Evolutionary conservation across 2,797 vertebrate genomes (phyloP), one percentile per base, ranked within the genome.

Genomic region (Paguma larvata): DNA sequence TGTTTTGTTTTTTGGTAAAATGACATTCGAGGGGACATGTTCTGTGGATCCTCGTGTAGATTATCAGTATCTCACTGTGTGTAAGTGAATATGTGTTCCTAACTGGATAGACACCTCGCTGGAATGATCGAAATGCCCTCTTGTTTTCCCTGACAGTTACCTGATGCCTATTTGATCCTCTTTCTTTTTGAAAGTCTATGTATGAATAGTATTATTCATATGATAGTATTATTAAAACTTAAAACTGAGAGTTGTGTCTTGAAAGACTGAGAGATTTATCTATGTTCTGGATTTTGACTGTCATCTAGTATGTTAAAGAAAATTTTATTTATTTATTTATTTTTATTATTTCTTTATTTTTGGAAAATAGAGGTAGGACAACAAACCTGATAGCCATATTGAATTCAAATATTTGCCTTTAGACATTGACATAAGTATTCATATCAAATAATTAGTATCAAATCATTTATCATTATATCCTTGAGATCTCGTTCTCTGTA

Each of bases 291-390:
- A 83, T 53, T 87, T 89, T 95, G 16, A 32, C 83, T 93, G 19
- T 62, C 70, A 44, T 65, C 38, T 84, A 51, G 86, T 83, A 70
- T 94, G 38, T 93, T 89, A 95, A 89, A 9, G 19, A 78, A 91
- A 91, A 4, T 79, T n/a, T n/a, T n/a, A n/a, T n/a, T n/a, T n/a
- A n/a, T n/a, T n/a, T n/a, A n/a, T n/a, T n/a, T n/a, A n/a, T n/a
- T n/a, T n/a, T n/a, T n/a, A n/a, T n/a, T n/a, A n/a, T n/a, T n/a
- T n/a, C n/a, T n/a, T n/a, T n/a, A n/a, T n/a, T n/a, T n/a, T 93
- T 92, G 30, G 25, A 84, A 85, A 95, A 89, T 83, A 94, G 92
- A 51, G 5, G 11, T 89, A 82, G 30, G 3, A 79, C 5, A 65
- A 62, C 72, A 51, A 90, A 63, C 19, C 21, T 65, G 11, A 79